Evolutionary conservation across 2,113 vertebrate genomes (phyloP).

Genomic region (Maccullochella peelii): DNA sequence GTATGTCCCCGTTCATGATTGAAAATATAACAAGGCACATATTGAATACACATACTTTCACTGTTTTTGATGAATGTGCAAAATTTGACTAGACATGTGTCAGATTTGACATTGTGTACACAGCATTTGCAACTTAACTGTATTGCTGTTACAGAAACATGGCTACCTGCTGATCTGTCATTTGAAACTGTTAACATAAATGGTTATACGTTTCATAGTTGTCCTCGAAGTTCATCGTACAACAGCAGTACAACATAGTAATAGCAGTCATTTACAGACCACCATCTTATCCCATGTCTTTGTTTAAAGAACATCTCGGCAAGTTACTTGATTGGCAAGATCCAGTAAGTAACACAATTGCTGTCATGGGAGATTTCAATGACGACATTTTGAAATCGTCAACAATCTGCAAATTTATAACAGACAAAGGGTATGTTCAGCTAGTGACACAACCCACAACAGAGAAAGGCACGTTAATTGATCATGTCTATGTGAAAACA

Average conservation of each 20-base stretch:
- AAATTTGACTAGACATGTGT: neutral
- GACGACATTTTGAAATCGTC: neutral
- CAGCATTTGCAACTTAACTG: conserved; percentile 6
- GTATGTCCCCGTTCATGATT: neutral
- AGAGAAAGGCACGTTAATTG: neutral
- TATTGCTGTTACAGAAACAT: conserved; percentile 24
- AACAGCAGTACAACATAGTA: neutral
- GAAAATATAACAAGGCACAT: neutral
- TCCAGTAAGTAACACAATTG: neutral
- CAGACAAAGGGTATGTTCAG: neutral
- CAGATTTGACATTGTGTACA: neutral
- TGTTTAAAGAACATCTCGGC: neutral
- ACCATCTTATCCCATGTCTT: neutral
- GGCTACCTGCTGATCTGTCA: neutral
- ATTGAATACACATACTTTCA: neutral
- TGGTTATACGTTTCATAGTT: neutral
- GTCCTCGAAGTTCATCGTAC: neutral
- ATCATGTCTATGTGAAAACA: too few relatives aligned
- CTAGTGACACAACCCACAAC: neutral
- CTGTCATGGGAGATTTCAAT: neutral
- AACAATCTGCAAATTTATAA: neutral
- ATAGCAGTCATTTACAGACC: neutral
- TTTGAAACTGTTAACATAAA: neutral
- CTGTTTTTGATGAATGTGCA: conserved; percentile 24
- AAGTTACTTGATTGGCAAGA: neutral